Evolutionary conservation across 2,888 invertebrate genomes (phyloP), one percentile per base, ranked within the genome.

Genomic region (Troides helena): DNA sequence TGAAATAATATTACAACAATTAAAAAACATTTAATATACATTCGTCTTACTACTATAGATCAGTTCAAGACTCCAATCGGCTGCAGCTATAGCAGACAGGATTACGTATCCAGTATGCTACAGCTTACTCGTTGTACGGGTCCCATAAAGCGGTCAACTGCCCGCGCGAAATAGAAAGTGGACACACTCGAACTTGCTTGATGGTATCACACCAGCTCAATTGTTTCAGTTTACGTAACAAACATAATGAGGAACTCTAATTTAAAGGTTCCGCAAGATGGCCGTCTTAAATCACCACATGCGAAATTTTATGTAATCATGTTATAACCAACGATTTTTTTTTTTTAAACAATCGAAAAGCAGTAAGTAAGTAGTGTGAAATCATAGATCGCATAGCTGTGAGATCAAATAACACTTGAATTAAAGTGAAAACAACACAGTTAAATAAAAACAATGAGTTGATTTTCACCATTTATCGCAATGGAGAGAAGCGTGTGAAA

Each of bases 381-480:
- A 74, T 63, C 56, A 65, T 59, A 74, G 77, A 80, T 88, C 87
- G 88, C 90, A 84, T 74, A 78, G 85, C 85, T 75, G 78, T 70
- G 78, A 83, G 81, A 79, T 83, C 79, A 83, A 78, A 82, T 77
- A 78, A 80, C 76, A 79, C 76, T 5, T 21, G 21, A 30, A 30
- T 78, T 70, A 70, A 12, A 82, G 85, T 82, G 86, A 87, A 89
- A 88, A 85, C 74, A 72, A 69, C 80, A 80, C 82, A 75, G 78
- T 39, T 39, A 39, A 10, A 39, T 10, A 30, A 30, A n/a, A n/a
- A n/a, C n/a, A n/a, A n/a, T n/a, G n/a, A n/a, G n/a, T n/a, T n/a
- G n/a, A n/a, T n/a, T n/a, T n/a, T n/a, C n/a, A n/a, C n/a, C 83
- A 80, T 86, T 89, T 85, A 90, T 87, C 87, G 80, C 90, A 85